Conservation (phyloP, 2,888 invertebrate genomes). For the Hyalella azteca region DNA sequence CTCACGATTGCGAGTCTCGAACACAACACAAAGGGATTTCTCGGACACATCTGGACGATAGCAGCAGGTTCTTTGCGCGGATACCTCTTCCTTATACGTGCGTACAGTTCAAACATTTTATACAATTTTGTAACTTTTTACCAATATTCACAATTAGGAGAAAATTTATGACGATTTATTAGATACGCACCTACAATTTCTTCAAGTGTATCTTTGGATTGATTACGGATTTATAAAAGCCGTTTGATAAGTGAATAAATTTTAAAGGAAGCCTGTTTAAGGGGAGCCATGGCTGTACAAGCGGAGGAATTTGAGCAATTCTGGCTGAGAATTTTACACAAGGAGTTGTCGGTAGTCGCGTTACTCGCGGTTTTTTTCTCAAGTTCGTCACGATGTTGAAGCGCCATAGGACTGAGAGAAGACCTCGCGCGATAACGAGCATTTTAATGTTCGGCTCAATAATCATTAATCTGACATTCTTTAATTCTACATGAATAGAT, state of each 20-base stretch:
- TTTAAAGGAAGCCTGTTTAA: too few species aligned
- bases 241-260: too few species aligned
- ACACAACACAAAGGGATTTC: constrained; percentile 29
- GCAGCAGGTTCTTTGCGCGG: constrained; percentile 16
- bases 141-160: too few species aligned
- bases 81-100: constrained; percentile 30
- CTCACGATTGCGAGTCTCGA: constrained; percentile 6
- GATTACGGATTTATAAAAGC: too few species aligned
- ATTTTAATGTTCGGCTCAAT: constrained; percentile 1
- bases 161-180: too few species aligned
- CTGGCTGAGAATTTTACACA: neutral
- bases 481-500: too few species aligned
- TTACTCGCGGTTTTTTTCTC: constrained; percentile 16
- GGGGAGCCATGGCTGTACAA: too few species aligned
- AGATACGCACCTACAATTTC: too few species aligned
- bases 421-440: neutral
- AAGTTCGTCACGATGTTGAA: neutral
- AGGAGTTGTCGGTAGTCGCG: constrained; percentile 34
- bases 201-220: too few species aligned
- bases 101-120: too few species aligned
- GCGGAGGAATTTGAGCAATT: constrained; percentile 27
- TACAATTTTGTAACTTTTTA: too few species aligned
- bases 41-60: constrained; percentile 24
- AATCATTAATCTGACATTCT: neutral
- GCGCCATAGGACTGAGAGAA: neutral